Base-by-base conservation (phyloP, 2,888 invertebrate genomes). In the Crocallis elinguaria region DNA sequence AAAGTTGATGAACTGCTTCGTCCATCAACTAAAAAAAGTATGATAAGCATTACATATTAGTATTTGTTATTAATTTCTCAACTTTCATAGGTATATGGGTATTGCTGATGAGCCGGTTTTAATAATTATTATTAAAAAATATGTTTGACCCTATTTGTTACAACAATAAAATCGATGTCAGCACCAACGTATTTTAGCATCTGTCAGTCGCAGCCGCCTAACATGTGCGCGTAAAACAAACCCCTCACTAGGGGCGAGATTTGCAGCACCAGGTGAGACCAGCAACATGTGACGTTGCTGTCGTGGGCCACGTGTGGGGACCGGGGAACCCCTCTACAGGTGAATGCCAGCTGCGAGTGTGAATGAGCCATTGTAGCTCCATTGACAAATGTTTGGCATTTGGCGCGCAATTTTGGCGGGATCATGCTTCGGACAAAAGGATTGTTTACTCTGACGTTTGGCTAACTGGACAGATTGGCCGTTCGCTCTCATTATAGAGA, bases 131-230 rank as follows among this genome's bases (percentile, higher is more conserved):
- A 44, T 45, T 41, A 25, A 57, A 35, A 37, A 36, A 16, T 32
- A 25, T 38, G 9, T 44, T 45, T 60, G 30, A 38, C 29, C 14
- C 21, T 69, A 62, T 73, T 73, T 38, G 72, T 66, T 39, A 52
- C 67, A 72, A 80, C 80, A 85, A 82, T 82, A 72, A 78, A 81
- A 78, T 84, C 81, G 75, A 84, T 79, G 83, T 80, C 77, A 76
- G 78, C 79, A 73, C 71, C 75, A 91, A 91, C 90, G 90, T 84
- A 90, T 90, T 90, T 88, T 88, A 88, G 88, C 90, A 91, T 91
- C 90, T 91, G 90, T 86, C 88, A 75, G 80, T 77, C 77, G 85
- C 89, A 88, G 88, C 90, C 88, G 89, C 82, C 79, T 82, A 86
- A 75, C 88, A 88, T 88, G 87, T 88, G 87, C 74, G 79, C 62